Percentiles rank a stretch among this genome's conserved stretches.
phyloP scores from a whole-genome alignment of 2,797 vertebrate genomes.

The Spondyliosoma cantharus region DNA sequence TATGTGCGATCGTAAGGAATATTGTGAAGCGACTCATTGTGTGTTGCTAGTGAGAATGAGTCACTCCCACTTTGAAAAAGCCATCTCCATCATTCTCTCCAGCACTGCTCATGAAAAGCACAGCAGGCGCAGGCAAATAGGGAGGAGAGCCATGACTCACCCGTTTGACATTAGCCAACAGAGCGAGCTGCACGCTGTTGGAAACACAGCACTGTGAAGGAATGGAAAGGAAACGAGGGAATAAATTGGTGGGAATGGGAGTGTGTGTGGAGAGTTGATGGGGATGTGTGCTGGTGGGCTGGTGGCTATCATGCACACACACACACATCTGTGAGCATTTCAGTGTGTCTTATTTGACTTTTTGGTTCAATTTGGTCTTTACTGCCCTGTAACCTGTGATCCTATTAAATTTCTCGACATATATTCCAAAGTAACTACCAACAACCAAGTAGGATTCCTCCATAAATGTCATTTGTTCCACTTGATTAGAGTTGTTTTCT shows the following conservation, averaged over 20 bases:
- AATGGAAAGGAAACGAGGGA: constrained; percentile 53
- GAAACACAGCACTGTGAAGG: constrained; percentile 56
- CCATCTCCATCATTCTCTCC: constrained; percentile 61
- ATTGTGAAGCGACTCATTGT: constrained; percentile 47
- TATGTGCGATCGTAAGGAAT: constrained; percentile 28
- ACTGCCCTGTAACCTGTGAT: constrained; percentile 14
- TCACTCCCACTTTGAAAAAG: constrained; percentile 65
- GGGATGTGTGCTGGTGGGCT: constrained; percentile 10
- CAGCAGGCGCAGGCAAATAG: constrained; percentile 67
- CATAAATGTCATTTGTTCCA: background rate
- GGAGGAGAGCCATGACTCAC: constrained; percentile 77
- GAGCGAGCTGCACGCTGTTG: constrained; percentile 53
- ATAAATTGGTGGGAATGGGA: constrained; percentile 41
- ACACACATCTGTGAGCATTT: constrained; percentile 15
- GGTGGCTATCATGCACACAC: constrained; percentile 1
- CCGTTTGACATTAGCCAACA: constrained; percentile 70
- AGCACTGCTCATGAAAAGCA: constrained; percentile 70
- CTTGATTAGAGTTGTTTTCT: background rate
- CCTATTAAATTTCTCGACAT: background rate
- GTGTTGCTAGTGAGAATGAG: constrained; percentile 62
- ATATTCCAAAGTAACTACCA: background rate
- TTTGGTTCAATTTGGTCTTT: constrained; percentile 1
- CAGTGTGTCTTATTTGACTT: background rate
- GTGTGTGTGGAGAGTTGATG: constrained; percentile 31
- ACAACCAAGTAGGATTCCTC: background rate